phyloP scores from a whole-genome alignment of 2,888 invertebrate species.

The Latrodectus elegans region DNA sequence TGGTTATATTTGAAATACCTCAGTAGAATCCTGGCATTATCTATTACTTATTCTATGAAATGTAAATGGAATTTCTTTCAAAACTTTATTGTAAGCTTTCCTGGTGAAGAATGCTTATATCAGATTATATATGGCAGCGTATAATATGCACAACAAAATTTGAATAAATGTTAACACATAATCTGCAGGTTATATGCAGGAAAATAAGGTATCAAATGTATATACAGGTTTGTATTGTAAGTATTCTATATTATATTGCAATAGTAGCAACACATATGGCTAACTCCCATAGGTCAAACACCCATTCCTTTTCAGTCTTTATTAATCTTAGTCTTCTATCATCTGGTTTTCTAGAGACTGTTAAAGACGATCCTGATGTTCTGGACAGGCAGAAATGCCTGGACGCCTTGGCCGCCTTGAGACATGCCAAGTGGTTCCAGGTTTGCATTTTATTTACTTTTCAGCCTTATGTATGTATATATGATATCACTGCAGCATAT shows the following conservation, averaged over 20 bases:
- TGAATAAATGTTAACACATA: too few species aligned
- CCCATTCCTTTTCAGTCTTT: constrained; percentile 73
- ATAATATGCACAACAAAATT: too few species aligned
- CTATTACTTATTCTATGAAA: too few species aligned
- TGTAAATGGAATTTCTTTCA: too few species aligned
- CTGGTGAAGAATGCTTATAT: too few species aligned
- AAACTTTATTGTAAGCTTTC: too few species aligned
- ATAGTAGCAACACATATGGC: constrained; percentile 51
- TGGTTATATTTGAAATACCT: too few species aligned
- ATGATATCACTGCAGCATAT: neutral
- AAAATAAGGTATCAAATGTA: too few species aligned
- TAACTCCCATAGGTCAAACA: constrained; percentile 74
- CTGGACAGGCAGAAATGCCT: constrained; percentile 99
- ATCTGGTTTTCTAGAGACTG: constrained; percentile 74
- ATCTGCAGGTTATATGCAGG: too few species aligned
- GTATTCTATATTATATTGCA: neutral
- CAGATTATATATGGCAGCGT: too few species aligned
- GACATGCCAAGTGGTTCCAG: constrained; percentile 99
- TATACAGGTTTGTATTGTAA: neutral
- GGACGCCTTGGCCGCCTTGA: constrained; percentile 99
- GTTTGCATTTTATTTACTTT: constrained; percentile 78
- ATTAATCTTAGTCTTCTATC: constrained; percentile 71
- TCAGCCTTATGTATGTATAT: constrained; percentile 75
- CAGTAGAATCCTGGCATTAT: too few species aligned
- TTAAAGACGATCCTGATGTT: constrained; percentile 87